Base-by-base conservation (phyloP, 2,113 vertebrate species). In the Rhombomys opimus region DNA sequence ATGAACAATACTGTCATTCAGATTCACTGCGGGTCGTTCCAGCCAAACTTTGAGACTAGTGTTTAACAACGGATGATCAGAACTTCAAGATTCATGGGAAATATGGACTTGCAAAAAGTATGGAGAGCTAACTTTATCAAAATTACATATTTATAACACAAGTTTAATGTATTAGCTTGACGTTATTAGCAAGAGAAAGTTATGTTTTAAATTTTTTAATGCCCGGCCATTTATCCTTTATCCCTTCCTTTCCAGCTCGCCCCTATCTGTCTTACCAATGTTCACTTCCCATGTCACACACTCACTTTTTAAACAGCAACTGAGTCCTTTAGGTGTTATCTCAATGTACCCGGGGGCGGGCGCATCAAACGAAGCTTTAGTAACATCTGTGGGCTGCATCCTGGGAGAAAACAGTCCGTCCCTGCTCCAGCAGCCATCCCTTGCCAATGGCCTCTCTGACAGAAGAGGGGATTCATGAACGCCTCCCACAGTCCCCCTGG, bases 1-100 rank as follows among this genome's bases (percentile, higher is more conserved):
- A 84, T n/a, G 68, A 91, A 91, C 38, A 86, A 80, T 87, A 68
- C 32, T n/a, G 41, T 76, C 38, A 46, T 76, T 76, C 73, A 46
- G 13, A 23, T 27, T n/a, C 75, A 46, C 7, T 35, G 12, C 35
- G 14, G 14, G 32, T 61, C 92, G 2, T 86, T 91, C 20, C 23
- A 41, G 4, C 30, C 2, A 57, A 94, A 54, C 76, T 7, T 38
- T 72, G 7, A 35, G 54, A 41, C 87, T 3, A 23, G 18, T 57
- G 35, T 59, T 23, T 77, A 93, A 78, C 2, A 57, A 57, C 2
- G 5, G 2, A 32, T 63, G 4, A 46, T 84, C 1, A 23, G 1
- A 0, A 76, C 87, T 93, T 82, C 46, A 87, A 73, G 59, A 89
- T 82, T 63, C 61, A 70, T 23, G 15, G 8, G 17, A 73, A 35